Base-by-base conservation (phyloP, 2,113 vertebrate species). In the Siniperca knerii region DNA sequence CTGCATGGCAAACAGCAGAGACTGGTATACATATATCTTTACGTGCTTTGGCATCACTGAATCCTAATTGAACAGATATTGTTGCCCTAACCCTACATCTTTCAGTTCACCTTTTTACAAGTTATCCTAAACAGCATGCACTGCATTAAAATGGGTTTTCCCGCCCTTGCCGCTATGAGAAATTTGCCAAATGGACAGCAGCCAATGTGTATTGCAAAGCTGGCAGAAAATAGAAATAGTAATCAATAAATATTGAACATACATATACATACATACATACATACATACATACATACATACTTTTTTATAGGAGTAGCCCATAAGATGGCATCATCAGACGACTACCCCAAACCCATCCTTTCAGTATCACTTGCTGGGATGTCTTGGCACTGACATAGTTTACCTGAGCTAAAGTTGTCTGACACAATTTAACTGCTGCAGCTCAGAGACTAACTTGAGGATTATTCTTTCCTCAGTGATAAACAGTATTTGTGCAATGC, bases 401-500 rank as follows among this genome's bases (percentile, higher is more conserved):
- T 25, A 75, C 20, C 64, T 33, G 69, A 50, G 67, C 65, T 57
- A 7, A 44, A 82, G 78, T 75, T 75, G 72, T 64, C 50, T 33
- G 52, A 67, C 73, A 40, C 50, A 20, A 67, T 77, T 89, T 65
- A 79, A 40, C 23, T 7, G 23, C 64, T 50, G 64, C 37, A 48
- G 77, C 80, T 68, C 64, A 40, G 66, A 65, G 69, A 77, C 55
- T 67, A 18, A 67, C n/a, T 8, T 9, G 33, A 58, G 55, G 75
- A 67, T 79, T 72, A 52, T 71, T 76, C 57, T 55, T 2, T 44
- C 62, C 54, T 44, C 48, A 8, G 44, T 33, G 80, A 81, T 50
- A 54, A 78, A 78, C n/a, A 0, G 44, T 8, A 35, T 79, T 75
- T 77, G 66, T 81, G 69, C 65, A 54, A 73, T 81, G 15, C 70